phyloP scores from a whole-genome alignment of 2,797 vertebrate genomes.

The Parauchenoglanis punctatus region DNA sequence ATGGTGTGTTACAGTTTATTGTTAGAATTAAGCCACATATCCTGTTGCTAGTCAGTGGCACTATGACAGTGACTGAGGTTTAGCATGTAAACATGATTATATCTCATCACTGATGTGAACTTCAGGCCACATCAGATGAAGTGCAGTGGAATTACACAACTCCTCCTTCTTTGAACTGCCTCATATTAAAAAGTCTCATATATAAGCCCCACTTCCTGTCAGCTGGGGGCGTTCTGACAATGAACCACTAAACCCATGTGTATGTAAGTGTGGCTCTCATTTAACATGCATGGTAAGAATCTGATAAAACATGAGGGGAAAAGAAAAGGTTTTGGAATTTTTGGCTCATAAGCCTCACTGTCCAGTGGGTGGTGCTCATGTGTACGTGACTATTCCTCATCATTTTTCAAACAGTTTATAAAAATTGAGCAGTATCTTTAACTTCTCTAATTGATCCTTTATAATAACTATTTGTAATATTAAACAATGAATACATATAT shows the following conservation, averaged over 20 bases:
- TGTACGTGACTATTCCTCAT: not conserved
- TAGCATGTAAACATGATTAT: not conserved
- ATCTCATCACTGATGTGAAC: not conserved
- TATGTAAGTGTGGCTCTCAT: not conserved
- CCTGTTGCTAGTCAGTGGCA: no score
- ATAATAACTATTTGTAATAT: not conserved
- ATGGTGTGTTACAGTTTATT: no score
- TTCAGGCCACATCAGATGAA: not conserved
- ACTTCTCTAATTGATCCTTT: not conserved
- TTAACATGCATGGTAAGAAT: not conserved
- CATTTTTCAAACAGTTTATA: no score
- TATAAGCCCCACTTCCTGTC: not conserved
- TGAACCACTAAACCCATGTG: not conserved
- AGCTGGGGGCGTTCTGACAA: not conserved
- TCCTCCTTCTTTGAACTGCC: no score
- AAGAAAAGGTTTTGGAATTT: not conserved
- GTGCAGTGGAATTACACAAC: not conserved
- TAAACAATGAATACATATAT: not conserved
- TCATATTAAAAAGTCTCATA: not conserved
- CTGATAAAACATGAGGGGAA: not conserved
- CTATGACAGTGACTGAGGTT: not conserved
- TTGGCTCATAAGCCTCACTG: not conserved
- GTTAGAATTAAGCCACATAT: no score
- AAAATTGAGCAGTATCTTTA: not conserved
- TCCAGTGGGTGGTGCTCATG: slow-evolving; percentile 7